Evolutionary conservation across 2,113 vertebrate genomes (phyloP), one percentile per base, ranked within the genome.

Genomic region (Indri indri): DNA sequence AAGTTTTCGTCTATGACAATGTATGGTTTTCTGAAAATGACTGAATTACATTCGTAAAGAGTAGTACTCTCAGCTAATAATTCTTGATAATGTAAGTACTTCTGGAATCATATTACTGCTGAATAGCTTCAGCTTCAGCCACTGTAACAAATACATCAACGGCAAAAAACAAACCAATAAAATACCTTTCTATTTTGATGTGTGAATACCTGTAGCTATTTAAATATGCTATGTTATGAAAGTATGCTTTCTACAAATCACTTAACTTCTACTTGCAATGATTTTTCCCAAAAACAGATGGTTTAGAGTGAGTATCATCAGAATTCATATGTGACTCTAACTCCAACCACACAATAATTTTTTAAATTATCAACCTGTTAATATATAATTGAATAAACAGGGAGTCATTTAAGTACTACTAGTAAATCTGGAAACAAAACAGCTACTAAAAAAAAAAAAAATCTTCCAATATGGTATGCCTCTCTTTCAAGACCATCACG

Each of bases 311-410:
- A 88, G 79, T 54, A n/a, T n/a, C 17, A 85, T 91, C 66, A 83
- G 34, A 94, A 86, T 91, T 79, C 59, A 59, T 84, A 89, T 84
- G 79, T 80, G 50, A 57, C 40, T 74, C 8, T 40, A 93, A 74
- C 12, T 74, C 22, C 22, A n/a, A 23, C 70, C 42, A 63, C 13
- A 89, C 32, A 88, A 54, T 91, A 79, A 82, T 32, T 50, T 1
- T 11, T 68, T 87, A 17, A 95, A 89, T 74, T 30, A 54, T 76
- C 83, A 90, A 74, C 34, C 63, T 95, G 30, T 76, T 91, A 86
- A 86, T 85, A 83, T 34, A 25, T 27, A 57, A 76, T 54, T 70
- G 52, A 86, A 63, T 83, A 65, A 68, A 79, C 3, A 66, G 11
- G 61, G n/a, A 82, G 6, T 77, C 42, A 57, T 42, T 73, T n/a